Evolutionary conservation across 2,113 vertebrate species (phyloP).

Genomic region (Mirounga angustirostris): DNA sequence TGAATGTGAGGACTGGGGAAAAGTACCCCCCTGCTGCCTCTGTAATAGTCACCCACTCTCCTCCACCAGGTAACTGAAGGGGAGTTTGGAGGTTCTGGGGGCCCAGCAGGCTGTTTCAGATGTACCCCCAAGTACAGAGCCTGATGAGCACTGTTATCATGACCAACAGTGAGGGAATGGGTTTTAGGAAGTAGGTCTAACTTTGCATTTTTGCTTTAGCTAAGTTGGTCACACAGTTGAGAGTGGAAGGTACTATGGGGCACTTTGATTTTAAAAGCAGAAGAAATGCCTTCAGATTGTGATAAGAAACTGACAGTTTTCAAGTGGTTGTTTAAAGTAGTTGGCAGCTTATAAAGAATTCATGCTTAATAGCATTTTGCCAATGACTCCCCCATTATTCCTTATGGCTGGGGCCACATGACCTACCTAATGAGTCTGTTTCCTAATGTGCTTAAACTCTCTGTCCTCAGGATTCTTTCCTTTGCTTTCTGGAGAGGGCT

Average conservation of each 20-base stretch:
- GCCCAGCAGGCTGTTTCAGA: background rate
- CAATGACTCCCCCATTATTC: background rate
- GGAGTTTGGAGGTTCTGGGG: background rate
- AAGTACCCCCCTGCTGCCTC: background rate
- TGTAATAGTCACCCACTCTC: background rate
- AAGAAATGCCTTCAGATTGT: slow-evolving; percentile 14
- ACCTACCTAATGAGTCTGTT: background rate
- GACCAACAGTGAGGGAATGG: background rate
- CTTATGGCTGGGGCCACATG: background rate
- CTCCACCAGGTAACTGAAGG: background rate
- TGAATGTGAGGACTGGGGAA: background rate
- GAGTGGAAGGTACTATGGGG: background rate
- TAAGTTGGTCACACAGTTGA: background rate
- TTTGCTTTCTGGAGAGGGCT: background rate
- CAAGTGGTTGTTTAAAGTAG: background rate
- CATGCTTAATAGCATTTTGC: background rate
- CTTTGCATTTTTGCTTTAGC: slow-evolving; percentile 10
- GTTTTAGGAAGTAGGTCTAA: background rate
- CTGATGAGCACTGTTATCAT: background rate
- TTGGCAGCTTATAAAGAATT: background rate
- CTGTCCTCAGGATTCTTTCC: background rate
- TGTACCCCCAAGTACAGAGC: background rate
- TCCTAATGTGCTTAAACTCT: background rate
- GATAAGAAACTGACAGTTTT: background rate
- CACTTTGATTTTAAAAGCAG: slow-evolving; percentile 20